Evolutionary conservation across 1,140 invertebrate genomes (phyloP), one percentile per base, ranked within the genome.

Genomic region (Drosophila paulistorum): DNA sequence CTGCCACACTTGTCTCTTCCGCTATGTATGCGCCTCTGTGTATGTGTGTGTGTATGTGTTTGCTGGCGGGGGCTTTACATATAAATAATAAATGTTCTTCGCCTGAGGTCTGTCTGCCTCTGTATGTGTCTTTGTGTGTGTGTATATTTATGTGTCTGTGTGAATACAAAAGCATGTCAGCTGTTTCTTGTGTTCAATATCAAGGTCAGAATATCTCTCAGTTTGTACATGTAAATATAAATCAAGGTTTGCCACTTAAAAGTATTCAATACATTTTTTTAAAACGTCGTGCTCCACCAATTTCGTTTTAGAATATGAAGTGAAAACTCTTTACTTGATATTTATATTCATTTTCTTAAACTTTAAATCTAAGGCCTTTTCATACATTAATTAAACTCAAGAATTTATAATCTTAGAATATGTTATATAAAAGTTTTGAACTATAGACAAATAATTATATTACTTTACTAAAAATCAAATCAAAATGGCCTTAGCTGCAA

Each of bases 21-120:
- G 37, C 37, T 66, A 1, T 41, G 23, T 39, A 30, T 65, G 45
- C 42, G 14, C 42, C 42, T 64, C 48, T 48, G 20, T 64, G 33
- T 74, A 10, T 13, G 30, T 54, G 30, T 39, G 35, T 66, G 54
- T 75, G 64, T 65, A 54, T 71, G 65, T 33, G 51, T 71, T 33
- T 72, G 65, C 65, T 72, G 68, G 59, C 37, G 17, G 66, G n/a
- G n/a, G 70, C 60, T 62, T 73, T 68, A 72, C 66, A 74, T 87
- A 82, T 86, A 86, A 87, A 86, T 87, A 87, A 82, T 87, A 86
- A 82, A 87, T 86, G 76, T 71, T 76, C 79, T 77, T 87, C 58
- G 69, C 61, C 51, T 65, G 75, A 57, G 54, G 35, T 64, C 57
- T 35, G 20, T 61, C 23, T 75, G 54, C 57, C 51, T 57, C 30